These are phyloP conservation scores for Melanogrammus aeglefinus DNA, from an alignment of 2,797 vertebrate genomes.

Conservation along the genomic window DNA sequence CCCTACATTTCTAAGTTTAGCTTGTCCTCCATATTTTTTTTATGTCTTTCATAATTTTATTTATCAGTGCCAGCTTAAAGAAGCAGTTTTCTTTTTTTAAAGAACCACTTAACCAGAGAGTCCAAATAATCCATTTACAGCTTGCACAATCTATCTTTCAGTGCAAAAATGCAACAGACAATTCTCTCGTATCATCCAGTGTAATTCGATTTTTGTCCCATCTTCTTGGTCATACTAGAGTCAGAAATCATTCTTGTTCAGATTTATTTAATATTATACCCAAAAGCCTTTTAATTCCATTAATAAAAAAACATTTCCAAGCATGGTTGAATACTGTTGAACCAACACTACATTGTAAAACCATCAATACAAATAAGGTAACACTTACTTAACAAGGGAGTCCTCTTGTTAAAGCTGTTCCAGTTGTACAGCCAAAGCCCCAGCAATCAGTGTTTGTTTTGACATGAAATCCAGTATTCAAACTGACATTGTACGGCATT, in stretches of 20 bases:
- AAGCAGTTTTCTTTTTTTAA: neutral
- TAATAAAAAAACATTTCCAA: neutral
- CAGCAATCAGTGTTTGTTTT: slow-evolving; percentile 77
- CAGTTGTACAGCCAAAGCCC: slow-evolving; percentile 37
- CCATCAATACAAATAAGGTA: slow-evolving; percentile 38
- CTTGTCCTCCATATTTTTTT: neutral
- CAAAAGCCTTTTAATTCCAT: slow-evolving; percentile 2
- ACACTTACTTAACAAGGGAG: slow-evolving; percentile 32
- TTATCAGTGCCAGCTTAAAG: neutral
- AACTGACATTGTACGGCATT: slow-evolving; percentile 82
- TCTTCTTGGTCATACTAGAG: neutral
- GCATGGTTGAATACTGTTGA: slow-evolving; percentile 15
- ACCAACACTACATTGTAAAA: slow-evolving; percentile 12
- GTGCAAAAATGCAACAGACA: neutral
- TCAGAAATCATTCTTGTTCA: neutral
- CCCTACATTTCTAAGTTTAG: neutral
- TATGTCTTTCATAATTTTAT: neutral
- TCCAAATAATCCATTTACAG: neutral
- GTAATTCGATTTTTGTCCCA: neutral
- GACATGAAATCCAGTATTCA: slow-evolving; percentile 80
- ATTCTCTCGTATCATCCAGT: neutral
- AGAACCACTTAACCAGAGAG: neutral
- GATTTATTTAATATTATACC: neutral
- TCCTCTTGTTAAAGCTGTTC: slow-evolving; percentile 40
- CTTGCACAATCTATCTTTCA: neutral